Percentiles rank a stretch among this genome's conserved stretches.
These are phyloP conservation scores for Rhyacophila evoluta DNA, from an alignment of 2,888 invertebrate genomes.

Conservation along the genomic window DNA sequence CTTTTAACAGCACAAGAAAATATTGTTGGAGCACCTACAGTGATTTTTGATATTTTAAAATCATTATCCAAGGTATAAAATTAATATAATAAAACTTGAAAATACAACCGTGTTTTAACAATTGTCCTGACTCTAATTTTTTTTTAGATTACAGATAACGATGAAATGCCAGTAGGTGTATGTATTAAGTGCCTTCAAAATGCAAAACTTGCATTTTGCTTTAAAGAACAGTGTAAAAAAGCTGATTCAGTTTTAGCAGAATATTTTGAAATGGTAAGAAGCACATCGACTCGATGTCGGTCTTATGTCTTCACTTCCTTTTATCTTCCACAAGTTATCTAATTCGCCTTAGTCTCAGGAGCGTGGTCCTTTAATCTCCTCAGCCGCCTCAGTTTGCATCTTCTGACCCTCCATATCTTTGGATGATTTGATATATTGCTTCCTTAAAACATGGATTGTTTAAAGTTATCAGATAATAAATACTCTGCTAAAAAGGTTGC, in stretches of 20 bases:
- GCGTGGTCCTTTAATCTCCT: no score
- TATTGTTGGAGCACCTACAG: conserved; percentile 33
- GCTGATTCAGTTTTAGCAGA: conserved; percentile 31
- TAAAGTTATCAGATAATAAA: no score
- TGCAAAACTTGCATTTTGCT: conserved; percentile 39
- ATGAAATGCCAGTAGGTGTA: conserved; percentile 33
- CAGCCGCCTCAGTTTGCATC: no score
- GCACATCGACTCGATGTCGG: no score
- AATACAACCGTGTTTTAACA: background rate
- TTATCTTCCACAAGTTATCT: no score
- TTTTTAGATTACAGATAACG: conserved; percentile 34
- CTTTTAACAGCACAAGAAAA: conserved; percentile 31
- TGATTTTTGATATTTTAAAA: conserved; percentile 35
- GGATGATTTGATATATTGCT: no score
- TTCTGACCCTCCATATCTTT: no score
- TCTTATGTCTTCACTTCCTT: no score
- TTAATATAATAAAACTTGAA: background rate
- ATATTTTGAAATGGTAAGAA: conserved; percentile 31
- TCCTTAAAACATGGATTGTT: no score
- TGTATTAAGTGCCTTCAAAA: conserved; percentile 35
- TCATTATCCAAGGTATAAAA: conserved; percentile 25
- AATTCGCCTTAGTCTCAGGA: no score
- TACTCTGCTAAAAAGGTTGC: no score
- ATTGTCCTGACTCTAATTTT: background rate
- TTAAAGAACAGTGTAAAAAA: conserved; percentile 45